Conservation (phyloP, 2,888 invertebrate genomes). For the Petrophora chlorosata region DNA sequence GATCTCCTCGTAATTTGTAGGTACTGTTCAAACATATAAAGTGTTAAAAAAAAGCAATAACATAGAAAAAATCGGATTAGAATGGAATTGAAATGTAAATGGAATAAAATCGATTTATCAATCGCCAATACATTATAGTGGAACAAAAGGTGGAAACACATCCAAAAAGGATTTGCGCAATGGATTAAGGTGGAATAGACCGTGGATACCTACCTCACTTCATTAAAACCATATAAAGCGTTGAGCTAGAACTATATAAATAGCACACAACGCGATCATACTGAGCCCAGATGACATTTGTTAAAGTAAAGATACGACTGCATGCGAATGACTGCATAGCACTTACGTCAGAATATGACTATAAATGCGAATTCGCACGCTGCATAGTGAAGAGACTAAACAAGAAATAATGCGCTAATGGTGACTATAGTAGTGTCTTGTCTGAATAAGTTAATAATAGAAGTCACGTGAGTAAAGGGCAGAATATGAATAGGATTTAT, state of each 20-base stretch:
- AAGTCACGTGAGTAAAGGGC: background rate
- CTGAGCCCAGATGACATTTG: conserved; percentile 3
- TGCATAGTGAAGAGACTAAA: background rate
- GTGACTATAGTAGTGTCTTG: too few species aligned
- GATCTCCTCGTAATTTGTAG: too few species aligned
- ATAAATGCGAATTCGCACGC: conserved; percentile 11
- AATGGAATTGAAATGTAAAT: too few species aligned
- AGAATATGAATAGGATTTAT: background rate
- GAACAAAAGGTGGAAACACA: too few species aligned
- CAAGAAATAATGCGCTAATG: too few species aligned
- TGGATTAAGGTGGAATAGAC: too few species aligned
- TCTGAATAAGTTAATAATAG: conserved; percentile 6
- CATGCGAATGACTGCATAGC: conserved; percentile 20
- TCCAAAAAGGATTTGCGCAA: too few species aligned
- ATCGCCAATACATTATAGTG: too few species aligned
- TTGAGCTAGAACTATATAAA: background rate
- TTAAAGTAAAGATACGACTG: conserved; percentile 4
- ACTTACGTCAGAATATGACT: conserved; percentile 6
- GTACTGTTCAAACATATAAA: too few species aligned
- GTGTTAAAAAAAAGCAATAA: too few species aligned
- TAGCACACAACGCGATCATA: conserved; percentile 9
- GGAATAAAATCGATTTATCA: too few species aligned
- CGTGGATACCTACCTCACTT: background rate
- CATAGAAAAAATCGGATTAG: too few species aligned
- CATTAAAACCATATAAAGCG: background rate